Evolutionary conservation across 2,888 invertebrate genomes (phyloP).

Genomic region (Cetonia aurata): DNA sequence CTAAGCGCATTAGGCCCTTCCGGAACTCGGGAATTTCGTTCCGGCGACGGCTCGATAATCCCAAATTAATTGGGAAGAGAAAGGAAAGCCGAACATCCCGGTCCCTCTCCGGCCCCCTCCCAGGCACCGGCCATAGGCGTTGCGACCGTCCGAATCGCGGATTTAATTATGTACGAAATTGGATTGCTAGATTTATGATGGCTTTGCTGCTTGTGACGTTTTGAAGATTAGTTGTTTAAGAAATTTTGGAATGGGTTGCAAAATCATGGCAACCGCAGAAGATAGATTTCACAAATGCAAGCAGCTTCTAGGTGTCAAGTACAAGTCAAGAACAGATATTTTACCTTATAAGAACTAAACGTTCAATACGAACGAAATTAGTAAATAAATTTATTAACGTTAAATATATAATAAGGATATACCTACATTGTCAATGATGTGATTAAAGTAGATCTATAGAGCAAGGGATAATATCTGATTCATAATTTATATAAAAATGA

Average conservation of each 20-base stretch:
- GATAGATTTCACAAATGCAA: too few species aligned
- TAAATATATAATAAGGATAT: too few species aligned
- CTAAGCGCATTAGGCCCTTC: conserved; percentile 2
- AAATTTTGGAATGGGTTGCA: background rate
- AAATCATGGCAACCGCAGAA: background rate
- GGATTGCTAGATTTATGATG: conserved; percentile 5
- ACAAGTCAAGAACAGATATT: too few species aligned
- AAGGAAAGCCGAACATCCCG: background rate
- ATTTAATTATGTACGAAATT: conserved; percentile 29
- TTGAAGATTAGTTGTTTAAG: conserved; percentile 10
- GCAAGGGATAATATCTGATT: too few species aligned
- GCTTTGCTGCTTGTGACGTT: conserved; percentile 11
- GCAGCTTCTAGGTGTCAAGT: too few species aligned
- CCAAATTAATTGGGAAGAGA: conserved; percentile 33
- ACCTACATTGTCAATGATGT: too few species aligned
- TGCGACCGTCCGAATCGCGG: background rate
- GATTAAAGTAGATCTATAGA: too few species aligned
- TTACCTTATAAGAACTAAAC: too few species aligned
- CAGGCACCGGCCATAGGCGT: background rate
- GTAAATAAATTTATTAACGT: too few species aligned
- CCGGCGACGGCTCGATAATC: conserved; percentile 30
- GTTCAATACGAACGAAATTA: too few species aligned
- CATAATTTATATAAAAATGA: too few species aligned
- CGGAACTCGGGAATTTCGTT: conserved; percentile 19
- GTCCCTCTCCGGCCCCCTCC: background rate